A percentile compares a stretch with the other conserved stretches of the same genome.
These are phyloP conservation scores for Pseudachorutes palmiensis DNA, from an alignment of 1,140 invertebrate species.

Conservation along the genomic window DNA sequence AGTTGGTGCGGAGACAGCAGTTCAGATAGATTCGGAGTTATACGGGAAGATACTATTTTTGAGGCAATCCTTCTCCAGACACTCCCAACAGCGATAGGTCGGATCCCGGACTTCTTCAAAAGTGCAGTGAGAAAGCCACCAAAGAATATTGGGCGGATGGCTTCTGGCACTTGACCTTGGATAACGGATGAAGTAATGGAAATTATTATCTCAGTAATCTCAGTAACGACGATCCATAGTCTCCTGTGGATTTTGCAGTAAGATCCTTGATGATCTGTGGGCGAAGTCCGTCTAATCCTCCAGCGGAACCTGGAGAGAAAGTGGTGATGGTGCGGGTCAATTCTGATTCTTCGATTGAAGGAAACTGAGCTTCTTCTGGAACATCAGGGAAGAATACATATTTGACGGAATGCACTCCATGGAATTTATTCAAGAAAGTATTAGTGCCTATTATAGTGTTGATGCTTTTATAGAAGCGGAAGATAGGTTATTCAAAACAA, in stretches of 20 bases:
- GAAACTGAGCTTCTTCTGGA: no score
- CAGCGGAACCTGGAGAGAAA: slow-evolving; percentile 6
- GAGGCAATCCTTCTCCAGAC: neutral
- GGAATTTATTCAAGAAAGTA: no score
- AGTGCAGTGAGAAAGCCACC: neutral
- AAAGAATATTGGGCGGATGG: neutral
- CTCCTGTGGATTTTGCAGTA: neutral
- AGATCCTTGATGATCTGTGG: slow-evolving; percentile 20
- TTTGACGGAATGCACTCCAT: no score
- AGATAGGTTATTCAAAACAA: no score
- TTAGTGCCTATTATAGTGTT: no score
- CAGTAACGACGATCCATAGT: neutral
- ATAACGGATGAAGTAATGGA: neutral
- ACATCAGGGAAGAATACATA: no score
- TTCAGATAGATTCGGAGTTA: neutral
- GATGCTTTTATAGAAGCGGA: no score
- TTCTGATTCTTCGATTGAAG: neutral
- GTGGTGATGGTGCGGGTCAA: neutral
- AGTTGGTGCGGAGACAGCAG: neutral
- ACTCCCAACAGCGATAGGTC: slow-evolving; percentile 3
- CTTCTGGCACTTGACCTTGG: neutral
- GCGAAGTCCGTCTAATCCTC: slow-evolving; percentile 9
- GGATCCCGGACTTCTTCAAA: neutral
- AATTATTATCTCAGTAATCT: neutral
- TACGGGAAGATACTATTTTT: neutral